These are phyloP conservation scores for Cyprinodon variegatus DNA, from an alignment of 2,113 vertebrate species.

Conservation along the genomic window DNA sequence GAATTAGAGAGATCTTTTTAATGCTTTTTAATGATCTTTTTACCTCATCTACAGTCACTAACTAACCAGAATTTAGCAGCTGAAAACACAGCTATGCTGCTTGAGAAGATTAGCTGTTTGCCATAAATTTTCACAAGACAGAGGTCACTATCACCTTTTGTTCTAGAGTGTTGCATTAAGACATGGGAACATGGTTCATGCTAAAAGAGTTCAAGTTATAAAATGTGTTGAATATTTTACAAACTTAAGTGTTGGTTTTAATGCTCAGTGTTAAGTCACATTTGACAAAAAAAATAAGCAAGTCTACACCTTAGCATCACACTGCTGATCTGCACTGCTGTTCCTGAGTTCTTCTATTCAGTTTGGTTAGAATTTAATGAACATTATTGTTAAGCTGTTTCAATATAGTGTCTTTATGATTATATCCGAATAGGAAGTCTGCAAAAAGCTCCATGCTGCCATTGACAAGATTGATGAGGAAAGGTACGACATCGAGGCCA, in stretches of 20 bases:
- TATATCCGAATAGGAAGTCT: slow-evolving; percentile 80
- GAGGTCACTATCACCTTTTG: no score
- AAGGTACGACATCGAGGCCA: slow-evolving; percentile 88
- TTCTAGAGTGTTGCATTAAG: neutral
- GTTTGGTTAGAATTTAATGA: neutral
- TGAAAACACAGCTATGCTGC: neutral
- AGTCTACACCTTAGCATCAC: neutral
- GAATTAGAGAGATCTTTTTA: neutral
- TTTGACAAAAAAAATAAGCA: neutral
- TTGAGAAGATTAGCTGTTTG: neutral
- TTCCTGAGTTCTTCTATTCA: neutral
- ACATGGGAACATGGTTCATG: neutral
- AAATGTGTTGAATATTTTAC: neutral
- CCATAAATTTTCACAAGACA: neutral
- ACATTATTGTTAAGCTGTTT: neutral
- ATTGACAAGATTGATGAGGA: slow-evolving; percentile 92
- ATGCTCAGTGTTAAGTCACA: neutral
- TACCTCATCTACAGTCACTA: neutral
- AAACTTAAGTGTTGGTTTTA: neutral
- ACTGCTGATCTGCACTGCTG: neutral
- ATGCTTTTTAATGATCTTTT: neutral
- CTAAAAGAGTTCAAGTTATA: neutral
- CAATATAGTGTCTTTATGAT: neutral
- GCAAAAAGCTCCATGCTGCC: slow-evolving; percentile 87
- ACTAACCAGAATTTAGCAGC: neutral